These are phyloP conservation scores for Drosophila incognita DNA, from an alignment of 2,888 invertebrate genomes.

Conservation along the genomic window DNA sequence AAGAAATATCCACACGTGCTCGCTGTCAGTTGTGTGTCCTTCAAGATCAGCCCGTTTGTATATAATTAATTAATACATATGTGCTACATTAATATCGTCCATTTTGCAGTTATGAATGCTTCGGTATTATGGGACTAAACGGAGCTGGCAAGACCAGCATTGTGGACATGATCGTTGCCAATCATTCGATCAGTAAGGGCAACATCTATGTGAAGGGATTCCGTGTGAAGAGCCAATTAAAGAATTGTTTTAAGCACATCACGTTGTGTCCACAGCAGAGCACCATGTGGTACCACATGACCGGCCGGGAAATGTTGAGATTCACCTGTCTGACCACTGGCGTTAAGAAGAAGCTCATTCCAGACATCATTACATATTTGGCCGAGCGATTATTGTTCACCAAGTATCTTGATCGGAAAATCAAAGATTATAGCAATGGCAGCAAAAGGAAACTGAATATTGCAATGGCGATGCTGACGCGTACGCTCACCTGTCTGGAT, in stretches of 20 bases:
- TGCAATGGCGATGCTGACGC: conserved; percentile 89
- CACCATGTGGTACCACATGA: conserved; percentile 88
- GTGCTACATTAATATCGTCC: not conserved
- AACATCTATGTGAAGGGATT: conserved; percentile 88
- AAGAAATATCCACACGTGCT: not conserved
- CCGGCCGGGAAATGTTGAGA: conserved; percentile 88
- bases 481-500: conserved; percentile 89
- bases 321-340: conserved; percentile 88
- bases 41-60: conserved; percentile 37
- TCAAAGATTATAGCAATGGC: conserved; percentile 88
- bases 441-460: conserved; percentile 90
- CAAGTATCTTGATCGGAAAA: conserved; percentile 87
- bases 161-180: conserved; percentile 94
- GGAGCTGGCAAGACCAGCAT: conserved; percentile 94
- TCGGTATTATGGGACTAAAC: conserved; percentile 92
- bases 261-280: conserved; percentile 91
- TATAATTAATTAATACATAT: no score
- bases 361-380: conserved; percentile 36
- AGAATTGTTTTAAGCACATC: conserved; percentile 86
- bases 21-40: conserved; percentile 32
- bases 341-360: conserved; percentile 83
- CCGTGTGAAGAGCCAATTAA: conserved; percentile 86
- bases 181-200: conserved; percentile 88
- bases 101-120: conserved; percentile 88
- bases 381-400: conserved; percentile 86